phyloP scores from a whole-genome alignment of 2,113 vertebrate species.

The Leucosticte australis region DNA sequence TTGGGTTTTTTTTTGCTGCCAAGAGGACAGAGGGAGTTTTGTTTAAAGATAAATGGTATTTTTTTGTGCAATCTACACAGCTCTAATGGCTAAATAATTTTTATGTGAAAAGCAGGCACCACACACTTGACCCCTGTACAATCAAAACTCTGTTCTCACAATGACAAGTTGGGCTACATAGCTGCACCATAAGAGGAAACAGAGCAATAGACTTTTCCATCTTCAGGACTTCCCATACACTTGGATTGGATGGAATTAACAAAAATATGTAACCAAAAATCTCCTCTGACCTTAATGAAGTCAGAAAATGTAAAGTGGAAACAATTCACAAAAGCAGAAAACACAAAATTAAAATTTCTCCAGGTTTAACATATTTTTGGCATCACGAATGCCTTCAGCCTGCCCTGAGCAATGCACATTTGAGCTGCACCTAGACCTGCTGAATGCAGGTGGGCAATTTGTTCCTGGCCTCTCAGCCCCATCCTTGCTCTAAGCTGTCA shows the following conservation, averaged over 20 bases:
- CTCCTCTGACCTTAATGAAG: not conserved
- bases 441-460: not conserved
- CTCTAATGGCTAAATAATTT: not conserved
- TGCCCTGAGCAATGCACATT: not conserved
- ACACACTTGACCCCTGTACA: not conserved
- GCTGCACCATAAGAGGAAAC: not conserved
- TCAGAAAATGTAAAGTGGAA: not conserved
- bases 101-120: not conserved
- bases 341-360: not conserved
- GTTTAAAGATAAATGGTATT: not conserved
- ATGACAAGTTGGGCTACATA: not conserved
- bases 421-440: not conserved
- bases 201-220: not conserved
- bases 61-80: not conserved
- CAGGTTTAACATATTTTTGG: not conserved
- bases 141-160: not conserved
- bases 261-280: not conserved
- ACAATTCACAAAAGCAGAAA: not conserved
- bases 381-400: not conserved
- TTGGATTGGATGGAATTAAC: not conserved
- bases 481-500: not conserved
- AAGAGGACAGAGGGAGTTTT: not conserved
- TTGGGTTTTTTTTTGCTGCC: not conserved
- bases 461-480: not conserved
- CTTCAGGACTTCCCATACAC: not conserved